Conservation (phyloP, 2,888 invertebrate genomes). For the Nemoura dubitans region DNA sequence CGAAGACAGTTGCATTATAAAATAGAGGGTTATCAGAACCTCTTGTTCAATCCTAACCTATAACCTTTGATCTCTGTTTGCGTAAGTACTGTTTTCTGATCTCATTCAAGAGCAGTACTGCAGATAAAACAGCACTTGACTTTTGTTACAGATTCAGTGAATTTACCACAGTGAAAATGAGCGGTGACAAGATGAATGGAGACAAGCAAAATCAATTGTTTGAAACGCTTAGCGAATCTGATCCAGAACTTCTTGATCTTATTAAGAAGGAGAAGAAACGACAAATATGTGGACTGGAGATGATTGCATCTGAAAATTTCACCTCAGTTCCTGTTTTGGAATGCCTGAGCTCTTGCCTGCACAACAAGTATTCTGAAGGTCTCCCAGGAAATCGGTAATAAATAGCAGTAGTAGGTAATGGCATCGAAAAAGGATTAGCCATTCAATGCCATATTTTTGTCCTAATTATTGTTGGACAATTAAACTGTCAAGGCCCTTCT, state of each 20-base stretch:
- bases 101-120: background rate
- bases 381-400: slow-evolving; percentile 90
- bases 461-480: too few relatives aligned
- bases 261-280: slow-evolving; percentile 87
- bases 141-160: background rate
- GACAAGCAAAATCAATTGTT: background rate
- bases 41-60: background rate
- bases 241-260: slow-evolving; percentile 85
- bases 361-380: slow-evolving; percentile 96
- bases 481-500: too few relatives aligned
- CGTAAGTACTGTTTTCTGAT: background rate
- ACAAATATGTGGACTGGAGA: slow-evolving; percentile 86
- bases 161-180: background rate
- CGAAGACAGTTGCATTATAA: background rate
- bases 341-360: slow-evolving; percentile 88
- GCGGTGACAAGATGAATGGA: slow-evolving; percentile 21
- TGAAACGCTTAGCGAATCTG: slow-evolving; percentile 69
- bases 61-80: background rate
- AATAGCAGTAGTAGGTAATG: slow-evolving; percentile 50
- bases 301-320: slow-evolving; percentile 98
- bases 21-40: background rate
- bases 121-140: background rate
- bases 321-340: slow-evolving; percentile 91
- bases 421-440: background rate
- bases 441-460: too few relatives aligned